Evolutionary conservation across 2,113 vertebrate species (phyloP), one percentile per base, ranked within the genome.

Genomic region (Vidua chalybeata): DNA sequence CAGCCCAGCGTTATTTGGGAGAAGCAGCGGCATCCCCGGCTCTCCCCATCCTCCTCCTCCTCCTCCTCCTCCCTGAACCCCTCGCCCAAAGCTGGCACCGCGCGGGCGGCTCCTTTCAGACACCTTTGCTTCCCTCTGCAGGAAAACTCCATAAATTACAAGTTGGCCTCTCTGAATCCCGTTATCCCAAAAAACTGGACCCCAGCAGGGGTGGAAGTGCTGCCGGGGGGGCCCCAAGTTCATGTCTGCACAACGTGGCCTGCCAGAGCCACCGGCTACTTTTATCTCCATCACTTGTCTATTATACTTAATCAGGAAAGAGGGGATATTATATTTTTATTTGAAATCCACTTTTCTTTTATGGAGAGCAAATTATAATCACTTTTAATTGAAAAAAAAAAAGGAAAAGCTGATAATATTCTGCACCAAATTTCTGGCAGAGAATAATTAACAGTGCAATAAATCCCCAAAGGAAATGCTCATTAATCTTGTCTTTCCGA

Each of bases 321-420:
- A 59, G n/a, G 24, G 66, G 41, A 61, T 96, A 90, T 86, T 92
- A 83, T 79, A 75, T 69, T 51, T 66, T 76, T 91, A 51, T 54
- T 30, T 77, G 27, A 94, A 97, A 94, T 94, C 93, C 84, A 75
- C 48, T 87, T 84, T 69, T 96, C 96, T 93, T 96, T 84, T 76
- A 85, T 91, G 30, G n/a, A 89, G 94, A 94, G 49, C 62, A 84
- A 97, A 93, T 96, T 94, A 89, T 85, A 80, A 94, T 91, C 83
- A 35, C 64, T 97, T 97, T 94, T 97, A 96, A 97, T 97, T 97
- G 94, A 95, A 96, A 96, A 95, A 75, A 92, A 84, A 85, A 71
- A 89, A 83, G 17, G 17, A 13, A 88, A 49, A 45, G 51, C 92
- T 73, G 95, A 94, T 94, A 93, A 87, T 93, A 82, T 96, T 94